Base-by-base conservation (phyloP, 2,888 invertebrate species). In the Synanthedon andrenaeformis region DNA sequence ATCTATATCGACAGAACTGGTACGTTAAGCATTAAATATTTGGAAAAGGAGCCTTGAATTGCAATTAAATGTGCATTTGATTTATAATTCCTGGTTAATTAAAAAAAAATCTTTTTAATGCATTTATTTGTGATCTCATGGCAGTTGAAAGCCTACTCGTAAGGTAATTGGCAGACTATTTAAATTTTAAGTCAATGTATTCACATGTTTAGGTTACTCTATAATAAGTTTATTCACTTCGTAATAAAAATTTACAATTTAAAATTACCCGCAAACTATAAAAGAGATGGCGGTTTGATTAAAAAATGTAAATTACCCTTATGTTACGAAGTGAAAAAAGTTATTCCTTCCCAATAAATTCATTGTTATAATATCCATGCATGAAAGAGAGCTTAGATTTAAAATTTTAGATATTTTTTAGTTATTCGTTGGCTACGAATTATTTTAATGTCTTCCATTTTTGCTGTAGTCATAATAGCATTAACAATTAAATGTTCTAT, bases 381-480 rank as follows among this genome's bases (percentile, higher is more conserved):
- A 69, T 72, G 67, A 68, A 69, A 64, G 66, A 64, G 77, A 76
- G 76, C 72, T 76, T 79, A 76, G 74, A 62, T 57, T 59, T 66
- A 74, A 69, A 61, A 58, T 58, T 76, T 76, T 74, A 74, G 71
- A 35, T 35, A n/a, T 77, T 79, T 73, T 63, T 65, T 76, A 76
- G 68, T 41, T 54, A 50, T 68, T 67, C 70, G 86, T 87, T 87
- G 86, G 86, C 85, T 87, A 86, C 86, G 78, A 85, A 86, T 87
- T 86, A 86, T 85, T 85, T 82, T 72, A 69, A 74, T 70, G 86
- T 87, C 86, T 87, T 87, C 86, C 86, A 86, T 79, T 74, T 70
- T 71, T 67, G 66, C 67, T 59, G 72, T 80, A 77, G 72, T 65
- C 55, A 58, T 64, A 23, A 23, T 23, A 62, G 53, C 55, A 58